A percentile compares a stretch with the other conserved stretches of the same genome.
These are phyloP conservation scores for Helicoverpa assulta DNA, from an alignment of 2,888 invertebrate species.

Conservation along the genomic window DNA sequence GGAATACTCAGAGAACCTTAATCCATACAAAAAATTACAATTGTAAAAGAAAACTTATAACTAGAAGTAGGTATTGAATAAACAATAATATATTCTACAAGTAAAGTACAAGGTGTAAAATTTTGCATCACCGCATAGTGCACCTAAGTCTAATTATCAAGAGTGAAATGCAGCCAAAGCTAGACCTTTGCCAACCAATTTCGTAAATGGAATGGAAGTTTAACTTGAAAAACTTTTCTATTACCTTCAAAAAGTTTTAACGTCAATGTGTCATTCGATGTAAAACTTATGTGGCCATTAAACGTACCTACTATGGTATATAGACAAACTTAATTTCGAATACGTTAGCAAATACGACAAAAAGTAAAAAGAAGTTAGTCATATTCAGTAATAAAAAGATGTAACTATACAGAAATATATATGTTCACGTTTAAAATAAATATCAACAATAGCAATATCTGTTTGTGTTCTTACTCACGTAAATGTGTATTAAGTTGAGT, in stretches of 20 bases:
- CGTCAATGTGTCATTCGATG: not conserved
- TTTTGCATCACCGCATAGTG: slow-evolving; percentile 14
- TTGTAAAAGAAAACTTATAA: too few relatives aligned
- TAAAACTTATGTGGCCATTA: not conserved
- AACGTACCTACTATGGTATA: not conserved
- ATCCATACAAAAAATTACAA: too few relatives aligned
- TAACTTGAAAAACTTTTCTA: slow-evolving; percentile 12
- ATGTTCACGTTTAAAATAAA: not conserved
- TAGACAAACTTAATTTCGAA: not conserved
- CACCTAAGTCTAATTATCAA: slow-evolving; percentile 32
- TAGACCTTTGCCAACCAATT: slow-evolving; percentile 33
- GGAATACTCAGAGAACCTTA: too few relatives aligned
- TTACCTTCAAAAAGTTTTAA: slow-evolving; percentile 4
- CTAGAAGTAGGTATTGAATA: too few relatives aligned
- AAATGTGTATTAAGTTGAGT: not conserved
- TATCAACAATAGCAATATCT: not conserved
- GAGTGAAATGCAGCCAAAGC: slow-evolving; percentile 22
- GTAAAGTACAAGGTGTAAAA: slow-evolving; percentile 1
- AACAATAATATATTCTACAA: not conserved
- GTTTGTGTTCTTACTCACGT: not conserved
- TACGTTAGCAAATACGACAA: not conserved
- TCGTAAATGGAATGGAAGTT: slow-evolving; percentile 17
- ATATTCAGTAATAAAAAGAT: not conserved
- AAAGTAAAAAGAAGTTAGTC: not conserved
- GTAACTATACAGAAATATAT: not conserved